A percentile compares a stretch with the other conserved stretches of the same genome.
These are phyloP conservation scores for Dioctria rufipes DNA, from an alignment of 2,888 invertebrate genomes.

Conservation along the genomic window DNA sequence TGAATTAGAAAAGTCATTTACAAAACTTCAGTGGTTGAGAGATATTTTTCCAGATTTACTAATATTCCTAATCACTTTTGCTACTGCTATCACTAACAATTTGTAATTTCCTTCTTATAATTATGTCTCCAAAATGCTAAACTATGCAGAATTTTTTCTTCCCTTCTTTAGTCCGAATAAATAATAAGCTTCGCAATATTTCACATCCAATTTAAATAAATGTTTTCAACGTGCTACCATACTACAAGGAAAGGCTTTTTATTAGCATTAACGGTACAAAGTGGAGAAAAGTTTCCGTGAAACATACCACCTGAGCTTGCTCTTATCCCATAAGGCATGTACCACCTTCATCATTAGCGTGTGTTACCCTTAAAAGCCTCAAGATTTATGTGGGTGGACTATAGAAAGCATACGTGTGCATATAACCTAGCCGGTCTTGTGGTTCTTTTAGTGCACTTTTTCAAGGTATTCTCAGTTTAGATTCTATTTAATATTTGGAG, in stretches of 20 bases:
- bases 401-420: not conserved
- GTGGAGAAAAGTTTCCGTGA: conserved; percentile 37
- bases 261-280: conserved; percentile 29
- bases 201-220: conserved; percentile 42
- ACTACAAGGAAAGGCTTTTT: conserved; percentile 46
- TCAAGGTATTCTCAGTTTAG: too few relatives aligned
- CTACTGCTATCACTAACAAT: too few relatives aligned
- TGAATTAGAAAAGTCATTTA: too few relatives aligned
- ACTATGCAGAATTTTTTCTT: conserved; percentile 2
- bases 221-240: conserved; percentile 15
- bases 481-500: too few relatives aligned
- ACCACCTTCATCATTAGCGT: conserved; percentile 45
- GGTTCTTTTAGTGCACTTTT: not conserved
- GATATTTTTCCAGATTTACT: too few relatives aligned
- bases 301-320: conserved; percentile 46
- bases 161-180: conserved; percentile 8
- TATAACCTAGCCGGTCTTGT: conserved; percentile 9
- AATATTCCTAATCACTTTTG: too few relatives aligned
- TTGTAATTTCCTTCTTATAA: too few relatives aligned
- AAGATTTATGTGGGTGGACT: conserved; percentile 36
- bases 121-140: not conserved
- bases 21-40: too few relatives aligned
- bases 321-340: conserved; percentile 44
- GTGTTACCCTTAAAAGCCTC: conserved; percentile 42
- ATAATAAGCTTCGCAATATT: conserved; percentile 32